Evolutionary conservation across 2,888 invertebrate genomes (phyloP), one percentile per base, ranked within the genome.

Genomic region (Oxycera nigricornis): DNA sequence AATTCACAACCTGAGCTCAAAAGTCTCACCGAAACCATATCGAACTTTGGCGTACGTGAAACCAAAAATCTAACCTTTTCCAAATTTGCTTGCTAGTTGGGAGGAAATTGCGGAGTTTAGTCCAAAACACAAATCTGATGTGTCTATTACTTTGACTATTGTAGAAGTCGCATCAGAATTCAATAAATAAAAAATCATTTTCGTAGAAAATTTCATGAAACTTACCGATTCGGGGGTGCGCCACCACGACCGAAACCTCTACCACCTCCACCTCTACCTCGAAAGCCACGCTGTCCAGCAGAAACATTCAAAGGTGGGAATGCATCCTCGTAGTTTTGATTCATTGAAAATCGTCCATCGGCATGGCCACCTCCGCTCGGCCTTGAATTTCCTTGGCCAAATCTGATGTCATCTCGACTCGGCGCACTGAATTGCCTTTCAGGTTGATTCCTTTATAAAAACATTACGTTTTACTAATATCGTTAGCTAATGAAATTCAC

Each of bases 281-380:
- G 9, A 31, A 55, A 55, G 22, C 24, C 24, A 20, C 52, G 20
- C 1, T 28, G 30, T 61, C 28, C 30, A 28, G 17, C n/a, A n/a
- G 14, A 14, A 17, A 20, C 84, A 57, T 61, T 75, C 50, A 39
- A 68, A 7, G 75, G 75, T n/a, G 76, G 76, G 50, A 76, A 76
- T 14, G 74, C 57, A 68, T 75, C 75, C 46, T 73, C 73, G 62
- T 75, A 77, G 39, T 70, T 74, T n/a, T 74, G 67, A 20, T 75
- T 75, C 9, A 62, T 50, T n/a, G 22, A 20, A 22, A 26, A 67
- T n/a, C 76, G 76, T 9, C 77, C 78, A 4, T 78, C 78, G 72
- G 76, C 78, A 62, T 77, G 78, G 17, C 78, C 78, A 17, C 70
- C 76, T n/a, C 61, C 50, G 2, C 31, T 30, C 31, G 59, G 24